Percentiles rank a stretch among this genome's conserved stretches.
These are phyloP conservation scores for Cephus nigrinus DNA, from an alignment of 2,888 invertebrate genomes.

Conservation along the genomic window DNA sequence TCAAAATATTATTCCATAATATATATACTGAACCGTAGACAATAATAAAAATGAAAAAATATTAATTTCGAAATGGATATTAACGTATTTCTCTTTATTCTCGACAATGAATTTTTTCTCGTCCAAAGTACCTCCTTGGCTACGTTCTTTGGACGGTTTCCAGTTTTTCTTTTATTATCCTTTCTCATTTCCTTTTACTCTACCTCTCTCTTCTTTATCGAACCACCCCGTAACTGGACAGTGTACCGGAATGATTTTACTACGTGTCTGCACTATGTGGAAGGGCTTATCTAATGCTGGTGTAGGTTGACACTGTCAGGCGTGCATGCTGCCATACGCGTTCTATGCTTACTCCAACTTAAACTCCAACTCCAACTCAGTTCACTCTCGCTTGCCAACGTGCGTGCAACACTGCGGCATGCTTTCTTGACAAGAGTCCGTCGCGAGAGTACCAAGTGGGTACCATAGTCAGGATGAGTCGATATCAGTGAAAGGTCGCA, in stretches of 20 bases:
- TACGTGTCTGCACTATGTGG: constrained; percentile 18
- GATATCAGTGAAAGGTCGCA: too few species aligned
- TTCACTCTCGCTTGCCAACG: constrained; percentile 56
- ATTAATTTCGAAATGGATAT: too few species aligned
- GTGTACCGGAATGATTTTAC: too few species aligned
- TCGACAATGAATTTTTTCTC: too few species aligned
- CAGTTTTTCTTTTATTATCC: not conserved
- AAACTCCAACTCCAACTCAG: constrained; percentile 42
- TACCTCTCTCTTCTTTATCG: constrained; percentile 18
- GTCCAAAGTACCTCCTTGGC: not conserved
- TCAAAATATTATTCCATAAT: too few species aligned
- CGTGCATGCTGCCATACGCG: constrained; percentile 44
- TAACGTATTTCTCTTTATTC: too few species aligned
- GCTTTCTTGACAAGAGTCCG: constrained; percentile 34
- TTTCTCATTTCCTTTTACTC: constrained; percentile 23
- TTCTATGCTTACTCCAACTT: not conserved
- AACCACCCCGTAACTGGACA: too few species aligned
- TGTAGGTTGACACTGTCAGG: constrained; percentile 53
- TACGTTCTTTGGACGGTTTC: not conserved
- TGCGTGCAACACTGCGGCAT: constrained; percentile 37
- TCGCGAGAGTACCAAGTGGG: too few species aligned
- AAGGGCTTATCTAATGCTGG: constrained; percentile 54
- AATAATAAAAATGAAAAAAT: too few species aligned
- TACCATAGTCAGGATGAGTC: too few species aligned
- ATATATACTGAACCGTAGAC: too few species aligned